Conservation (phyloP, 92 coral and sea anemone species). For the Paragorgia papillata region DNA sequence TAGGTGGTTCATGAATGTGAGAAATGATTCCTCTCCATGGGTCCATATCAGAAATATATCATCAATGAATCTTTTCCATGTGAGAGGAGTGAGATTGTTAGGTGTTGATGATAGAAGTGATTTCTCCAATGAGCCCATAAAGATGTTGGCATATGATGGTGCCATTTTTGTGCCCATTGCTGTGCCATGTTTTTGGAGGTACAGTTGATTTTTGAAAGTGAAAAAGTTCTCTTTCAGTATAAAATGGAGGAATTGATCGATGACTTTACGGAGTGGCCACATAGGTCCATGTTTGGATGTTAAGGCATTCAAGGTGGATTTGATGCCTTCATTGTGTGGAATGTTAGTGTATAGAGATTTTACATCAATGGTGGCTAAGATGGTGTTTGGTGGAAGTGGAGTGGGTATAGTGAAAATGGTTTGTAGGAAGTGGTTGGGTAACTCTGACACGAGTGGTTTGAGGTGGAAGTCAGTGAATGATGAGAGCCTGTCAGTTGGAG, state of each 20-base stretch:
- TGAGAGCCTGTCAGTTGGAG: conserved; percentile 52
- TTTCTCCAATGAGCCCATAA: too few species aligned
- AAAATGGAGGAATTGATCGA: conserved; percentile 22
- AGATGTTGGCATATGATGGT: conserved; percentile 56
- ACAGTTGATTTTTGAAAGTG: conserved; percentile 39
- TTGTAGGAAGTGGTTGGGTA: conserved; percentile 51
- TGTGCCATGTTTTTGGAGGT: conserved; percentile 42
- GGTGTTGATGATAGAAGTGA: too few species aligned
- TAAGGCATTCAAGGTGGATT: conserved; percentile 28
- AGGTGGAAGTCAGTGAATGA: conserved; percentile 47
- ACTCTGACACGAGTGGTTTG: conserved; percentile 41
- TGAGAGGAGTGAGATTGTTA: too few species aligned
- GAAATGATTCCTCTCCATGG: too few species aligned
- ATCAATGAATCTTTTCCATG: too few species aligned
- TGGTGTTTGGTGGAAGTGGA: conserved; percentile 33
- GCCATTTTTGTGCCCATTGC: conserved; percentile 64
- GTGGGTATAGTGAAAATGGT: conserved; percentile 43
- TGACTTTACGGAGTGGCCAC: conserved; percentile 1
- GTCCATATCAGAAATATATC: too few species aligned
- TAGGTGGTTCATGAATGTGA: too few species aligned
- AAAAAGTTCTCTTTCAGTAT: conserved; percentile 47
- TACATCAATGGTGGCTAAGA: conserved; percentile 53
- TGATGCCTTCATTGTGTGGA: conserved; percentile 47
- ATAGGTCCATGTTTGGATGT: background rate
- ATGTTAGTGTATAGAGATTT: conserved; percentile 58